Evolutionary conservation across 2,113 vertebrate genomes (phyloP).

Genomic region (Cisticola juncidis): DNA sequence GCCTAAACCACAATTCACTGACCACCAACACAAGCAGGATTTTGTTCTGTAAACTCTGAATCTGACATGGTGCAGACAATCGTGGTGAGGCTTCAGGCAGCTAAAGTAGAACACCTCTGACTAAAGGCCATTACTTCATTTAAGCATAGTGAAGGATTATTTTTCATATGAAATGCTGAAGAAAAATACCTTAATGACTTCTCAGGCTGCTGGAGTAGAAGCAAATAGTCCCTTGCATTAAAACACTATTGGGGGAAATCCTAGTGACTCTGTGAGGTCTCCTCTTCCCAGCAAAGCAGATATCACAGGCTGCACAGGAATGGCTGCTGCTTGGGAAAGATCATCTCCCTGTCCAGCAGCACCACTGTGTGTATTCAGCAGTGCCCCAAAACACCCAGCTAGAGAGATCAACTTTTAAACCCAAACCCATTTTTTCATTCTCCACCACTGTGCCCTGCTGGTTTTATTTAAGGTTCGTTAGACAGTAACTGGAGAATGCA

Average conservation of each 20-base stretch:
- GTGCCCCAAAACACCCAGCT: neutral
- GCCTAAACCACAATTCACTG: neutral
- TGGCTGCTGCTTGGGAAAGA: neutral
- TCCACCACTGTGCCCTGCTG: neutral
- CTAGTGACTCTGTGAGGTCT: neutral
- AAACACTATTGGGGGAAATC: neutral
- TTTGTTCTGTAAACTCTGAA: neutral
- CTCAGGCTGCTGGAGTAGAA: neutral
- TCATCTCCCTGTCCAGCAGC: neutral
- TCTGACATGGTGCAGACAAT: neutral
- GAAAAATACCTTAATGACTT: neutral
- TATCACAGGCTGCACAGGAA: neutral
- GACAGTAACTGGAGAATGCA: neutral
- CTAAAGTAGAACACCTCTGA: neutral
- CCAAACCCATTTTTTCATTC: neutral
- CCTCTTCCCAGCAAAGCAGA: neutral
- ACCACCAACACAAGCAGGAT: neutral
- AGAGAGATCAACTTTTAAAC: neutral
- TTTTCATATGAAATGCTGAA: neutral
- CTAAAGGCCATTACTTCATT: neutral
- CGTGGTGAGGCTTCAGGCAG: neutral
- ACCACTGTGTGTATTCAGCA: neutral
- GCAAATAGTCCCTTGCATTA: neutral
- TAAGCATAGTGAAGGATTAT: neutral
- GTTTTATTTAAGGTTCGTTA: neutral